Base-by-base conservation (phyloP, 2,888 invertebrate genomes). In the Chrysotoxum bicinctum region DNA sequence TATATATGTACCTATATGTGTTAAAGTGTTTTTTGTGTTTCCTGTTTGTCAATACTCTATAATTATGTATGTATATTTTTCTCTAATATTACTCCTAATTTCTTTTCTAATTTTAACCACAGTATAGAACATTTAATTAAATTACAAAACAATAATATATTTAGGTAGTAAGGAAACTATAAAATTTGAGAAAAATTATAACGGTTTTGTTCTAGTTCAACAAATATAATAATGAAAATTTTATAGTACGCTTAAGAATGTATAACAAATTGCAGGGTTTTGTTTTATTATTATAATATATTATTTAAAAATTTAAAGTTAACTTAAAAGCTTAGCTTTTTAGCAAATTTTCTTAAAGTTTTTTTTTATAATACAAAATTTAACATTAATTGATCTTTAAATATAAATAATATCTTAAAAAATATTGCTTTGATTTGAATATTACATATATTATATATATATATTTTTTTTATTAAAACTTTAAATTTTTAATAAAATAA, bases 381-480 rank as follows among this genome's bases (percentile, higher is more conserved):
- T 77, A 75, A 80, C 72, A 72, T 79, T 79, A 80, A 69, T 76
- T 30, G 52, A 66, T 68, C 69, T 75, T 80, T 85, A 62, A 76
- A 80, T 85, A 76, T 80, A 80, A 85, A 80, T 80, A 80, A 76
- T 80, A 66, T 73, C 80, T 85, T 80, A 80, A 80, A 73, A 76
- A 80, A 80, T 80, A 85, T 85, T 85, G 80, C 80, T 80, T 85
- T 80, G 85, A 80, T 85, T 80, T 68, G 76, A 80, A 80, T 80
- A 66, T 80, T 64, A 64, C 40, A 66, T 48, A 62, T 66, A 56
- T 50, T 40, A 16, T 48, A 66, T 50, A 48, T 48, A 50, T 50
- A 37, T 70, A 70, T 37, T 8, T 60, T 60, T 80, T 79, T 72
- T 30, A 73, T 83, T 72, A 35, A 78, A 58, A 62, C 23, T 80